These are phyloP conservation scores for Osmerus mordax DNA, from an alignment of 2,113 vertebrate genomes.

Conservation along the genomic window DNA sequence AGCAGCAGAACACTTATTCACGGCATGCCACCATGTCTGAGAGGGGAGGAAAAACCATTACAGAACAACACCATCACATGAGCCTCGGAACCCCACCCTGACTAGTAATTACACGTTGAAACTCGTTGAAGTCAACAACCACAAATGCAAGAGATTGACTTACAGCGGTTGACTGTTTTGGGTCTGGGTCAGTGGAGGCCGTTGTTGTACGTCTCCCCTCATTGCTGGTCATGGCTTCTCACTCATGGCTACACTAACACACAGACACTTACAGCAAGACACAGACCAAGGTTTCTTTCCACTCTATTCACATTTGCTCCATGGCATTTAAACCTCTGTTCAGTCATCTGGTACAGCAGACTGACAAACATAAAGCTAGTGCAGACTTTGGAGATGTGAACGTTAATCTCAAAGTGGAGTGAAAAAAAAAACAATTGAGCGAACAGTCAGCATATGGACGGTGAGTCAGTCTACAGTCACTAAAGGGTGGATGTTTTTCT, in stretches of 20 bases:
- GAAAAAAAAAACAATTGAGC: background rate
- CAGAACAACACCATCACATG: slow-evolving; percentile 9
- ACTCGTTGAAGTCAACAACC: slow-evolving; percentile 35
- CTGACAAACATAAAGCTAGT: background rate
- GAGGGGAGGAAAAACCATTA: slow-evolving; percentile 7
- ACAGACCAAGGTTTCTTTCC: slow-evolving; percentile 13
- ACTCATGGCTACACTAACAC: slow-evolving; percentile 37
- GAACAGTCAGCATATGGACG: too few relatives aligned
- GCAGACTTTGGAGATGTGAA: too few relatives aligned
- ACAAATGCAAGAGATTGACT: slow-evolving; percentile 45
- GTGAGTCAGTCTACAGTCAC: background rate
- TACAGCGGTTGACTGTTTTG: background rate
- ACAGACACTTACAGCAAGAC: slow-evolving; percentile 41
- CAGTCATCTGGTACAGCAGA: background rate
- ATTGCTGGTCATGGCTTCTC: slow-evolving; percentile 45
- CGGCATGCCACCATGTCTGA: slow-evolving; percentile 35
- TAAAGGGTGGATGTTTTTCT: slow-evolving; percentile 45
- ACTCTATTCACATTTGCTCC: slow-evolving; percentile 39
- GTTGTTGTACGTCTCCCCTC: slow-evolving; percentile 39
- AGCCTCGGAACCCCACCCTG: slow-evolving; percentile 24
- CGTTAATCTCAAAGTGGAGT: too few relatives aligned
- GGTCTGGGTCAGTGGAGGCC: background rate
- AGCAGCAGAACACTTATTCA: slow-evolving; percentile 26
- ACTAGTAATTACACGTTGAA: slow-evolving; percentile 9
- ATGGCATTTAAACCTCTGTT: slow-evolving; percentile 48